Evolutionary conservation across 2,888 invertebrate genomes (phyloP).

Genomic region (Archips crataeganus): DNA sequence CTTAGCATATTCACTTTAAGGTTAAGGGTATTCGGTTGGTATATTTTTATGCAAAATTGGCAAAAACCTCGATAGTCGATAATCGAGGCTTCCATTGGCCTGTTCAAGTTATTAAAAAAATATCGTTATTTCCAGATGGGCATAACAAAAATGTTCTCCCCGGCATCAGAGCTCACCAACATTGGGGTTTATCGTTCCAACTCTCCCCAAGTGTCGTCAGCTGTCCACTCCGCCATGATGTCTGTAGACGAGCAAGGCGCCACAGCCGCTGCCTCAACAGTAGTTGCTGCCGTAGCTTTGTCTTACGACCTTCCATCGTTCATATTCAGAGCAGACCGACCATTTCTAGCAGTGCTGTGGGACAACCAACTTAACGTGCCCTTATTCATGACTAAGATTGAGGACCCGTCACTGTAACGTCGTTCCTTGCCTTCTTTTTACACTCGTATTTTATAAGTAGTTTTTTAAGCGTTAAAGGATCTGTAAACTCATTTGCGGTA

Average conservation of each 20-base stretch:
- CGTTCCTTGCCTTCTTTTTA: slow-evolving; percentile 39
- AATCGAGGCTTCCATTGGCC: no score
- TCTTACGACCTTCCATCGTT: slow-evolving; percentile 71
- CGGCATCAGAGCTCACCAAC: slow-evolving; percentile 65
- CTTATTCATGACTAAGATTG: slow-evolving; percentile 80
- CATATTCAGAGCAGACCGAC: slow-evolving; percentile 73
- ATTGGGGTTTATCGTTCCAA: slow-evolving; percentile 59
- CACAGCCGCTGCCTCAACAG: slow-evolving; percentile 77
- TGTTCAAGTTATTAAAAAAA: no score
- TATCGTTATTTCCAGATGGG: slow-evolving; percentile 71
- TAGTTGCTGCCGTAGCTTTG: slow-evolving; percentile 76
- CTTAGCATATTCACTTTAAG: no score
- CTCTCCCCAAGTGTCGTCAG: slow-evolving; percentile 72
- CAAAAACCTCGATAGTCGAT: no score
- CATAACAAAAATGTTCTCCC: slow-evolving; percentile 70
- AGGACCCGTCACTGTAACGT: slow-evolving; percentile 65
- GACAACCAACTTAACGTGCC: slow-evolving; percentile 75
- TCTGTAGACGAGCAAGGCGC: slow-evolving; percentile 83
- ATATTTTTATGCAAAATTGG: no score
- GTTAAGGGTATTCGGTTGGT: no score
- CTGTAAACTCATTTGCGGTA: not conserved
- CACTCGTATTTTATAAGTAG: slow-evolving; percentile 25
- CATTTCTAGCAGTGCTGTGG: slow-evolving; percentile 81
- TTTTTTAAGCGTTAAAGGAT: not conserved
- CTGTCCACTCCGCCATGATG: slow-evolving; percentile 80